Percentiles rank a stretch among this genome's conserved stretches.
Evolutionary conservation across 2,888 invertebrate genomes (phyloP).

Genomic region (Sesia bembeciformis): DNA sequence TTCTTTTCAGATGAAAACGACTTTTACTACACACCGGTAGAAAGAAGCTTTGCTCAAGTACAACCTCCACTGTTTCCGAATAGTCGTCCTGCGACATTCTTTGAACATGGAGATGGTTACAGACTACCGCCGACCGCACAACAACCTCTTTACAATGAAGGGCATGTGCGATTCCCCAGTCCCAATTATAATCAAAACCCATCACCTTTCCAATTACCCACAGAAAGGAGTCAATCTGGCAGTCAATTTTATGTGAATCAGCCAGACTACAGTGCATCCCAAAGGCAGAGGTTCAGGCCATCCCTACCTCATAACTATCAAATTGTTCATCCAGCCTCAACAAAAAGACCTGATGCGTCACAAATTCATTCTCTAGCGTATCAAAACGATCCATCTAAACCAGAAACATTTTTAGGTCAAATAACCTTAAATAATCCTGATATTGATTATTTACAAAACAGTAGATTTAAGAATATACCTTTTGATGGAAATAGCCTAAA

Average conservation of each 20-base stretch:
- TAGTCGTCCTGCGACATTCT: slow-evolving; percentile 48
- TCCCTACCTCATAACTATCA: slow-evolving; percentile 61
- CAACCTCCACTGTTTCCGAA: slow-evolving; percentile 62
- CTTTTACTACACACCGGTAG: slow-evolving; percentile 63
- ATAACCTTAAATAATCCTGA: slow-evolving; percentile 77
- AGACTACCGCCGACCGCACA: slow-evolving; percentile 43
- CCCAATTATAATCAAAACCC: slow-evolving; percentile 68
- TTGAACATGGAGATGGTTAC: slow-evolving; percentile 51
- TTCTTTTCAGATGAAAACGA: slow-evolving; percentile 64
- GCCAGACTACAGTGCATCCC: slow-evolving; percentile 51
- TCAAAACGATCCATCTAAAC: slow-evolving; percentile 75
- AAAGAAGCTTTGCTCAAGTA: slow-evolving; percentile 70
- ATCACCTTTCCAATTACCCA: slow-evolving; percentile 62
- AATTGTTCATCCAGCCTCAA: slow-evolving; percentile 60
- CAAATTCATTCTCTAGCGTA: slow-evolving; percentile 73
- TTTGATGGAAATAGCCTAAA: slow-evolving; percentile 68
- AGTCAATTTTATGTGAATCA: slow-evolving; percentile 63
- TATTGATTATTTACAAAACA: slow-evolving; percentile 61
- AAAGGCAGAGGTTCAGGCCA: slow-evolving; percentile 54
- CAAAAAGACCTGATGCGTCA: slow-evolving; percentile 71
- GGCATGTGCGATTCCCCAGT: slow-evolving; percentile 53
- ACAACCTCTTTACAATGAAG: slow-evolving; percentile 49
- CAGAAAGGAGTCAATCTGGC: slow-evolving; percentile 63
- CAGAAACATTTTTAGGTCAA: slow-evolving; percentile 77
- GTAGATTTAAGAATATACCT: slow-evolving; percentile 58